Evolutionary conservation across 2,113 vertebrate species (phyloP), one percentile per base, ranked within the genome.

Genomic region (Ceyx cyanopectus): DNA sequence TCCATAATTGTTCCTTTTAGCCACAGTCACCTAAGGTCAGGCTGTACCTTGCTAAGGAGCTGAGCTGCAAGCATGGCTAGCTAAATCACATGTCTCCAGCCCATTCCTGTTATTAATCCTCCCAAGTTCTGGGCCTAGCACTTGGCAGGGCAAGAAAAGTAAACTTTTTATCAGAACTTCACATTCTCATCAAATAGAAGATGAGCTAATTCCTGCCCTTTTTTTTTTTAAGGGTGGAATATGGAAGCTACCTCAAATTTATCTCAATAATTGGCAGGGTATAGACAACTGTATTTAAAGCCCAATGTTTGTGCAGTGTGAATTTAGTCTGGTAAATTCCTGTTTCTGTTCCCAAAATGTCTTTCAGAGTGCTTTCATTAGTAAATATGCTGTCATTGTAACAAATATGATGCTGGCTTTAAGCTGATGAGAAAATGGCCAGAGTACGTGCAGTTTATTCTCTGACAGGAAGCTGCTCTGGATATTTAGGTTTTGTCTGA

Each of bases 21-120:
- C 83, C 90, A 93, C 95, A 96, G 96, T 96, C 96, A 96, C 95
- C 87, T 95, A 89, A 97, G 97, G 96, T 97, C 97, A 96, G 93
- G 76, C 95, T 96, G 95, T 95, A 96, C 97, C 96, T 96, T 95
- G 89, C 87, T 78, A 60, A 87, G 53, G 72, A 96, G 95, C 85
- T 2, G 12, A 92, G 85, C 90, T 92, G 86, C 96, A 96, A 97
- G 96, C 93, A 93, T 72, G 85, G 65, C 87, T 63, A 41, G 65
- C 75, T 85, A 85, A 43, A 54, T 91, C 96, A 97, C 56, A 17
- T 96, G 94, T 67, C 89, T 81, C 73, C 81, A 88, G 89, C 87
- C 90, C 57, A 21, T 90, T 94, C 87, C 80, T 95, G 87, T 84
- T 88, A 78, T 91, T 96, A 96, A 93, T 96, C 93, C 92, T 96